These are phyloP conservation scores for Bombus turneri DNA, from an alignment of 1,140 invertebrate genomes.

Conservation along the genomic window DNA sequence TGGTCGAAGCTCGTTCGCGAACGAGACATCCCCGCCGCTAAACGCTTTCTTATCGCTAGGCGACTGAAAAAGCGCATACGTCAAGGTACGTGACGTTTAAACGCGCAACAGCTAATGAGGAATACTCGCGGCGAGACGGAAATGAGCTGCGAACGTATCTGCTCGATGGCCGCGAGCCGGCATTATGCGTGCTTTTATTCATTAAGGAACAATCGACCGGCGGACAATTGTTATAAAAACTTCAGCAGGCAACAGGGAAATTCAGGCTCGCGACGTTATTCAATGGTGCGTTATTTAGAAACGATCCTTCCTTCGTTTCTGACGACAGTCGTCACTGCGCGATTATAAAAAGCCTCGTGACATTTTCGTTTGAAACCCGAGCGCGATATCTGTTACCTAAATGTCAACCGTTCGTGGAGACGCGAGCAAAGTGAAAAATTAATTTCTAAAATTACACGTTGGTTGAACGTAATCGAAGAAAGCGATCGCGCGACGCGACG, in stretches of 20 bases:
- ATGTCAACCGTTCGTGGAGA: not conserved
- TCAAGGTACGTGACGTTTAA: conserved; percentile 52
- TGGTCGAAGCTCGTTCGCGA: conserved; percentile 3
- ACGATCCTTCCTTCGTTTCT: not conserved
- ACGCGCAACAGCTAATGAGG: conserved; percentile 65
- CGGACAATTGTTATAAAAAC: conserved; percentile 33
- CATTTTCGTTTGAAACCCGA: not conserved
- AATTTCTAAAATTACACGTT: not conserved
- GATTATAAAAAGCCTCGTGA: conserved; percentile 4
- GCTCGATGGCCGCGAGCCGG: conserved; percentile 12
- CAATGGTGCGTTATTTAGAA: conserved; percentile 8
- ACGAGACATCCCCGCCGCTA: conserved; percentile 26
- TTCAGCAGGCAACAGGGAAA: not conserved
- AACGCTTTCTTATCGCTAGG: conserved; percentile 50
- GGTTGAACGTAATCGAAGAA: no score
- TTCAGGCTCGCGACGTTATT: conserved; percentile 27
- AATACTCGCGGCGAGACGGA: conserved; percentile 61
- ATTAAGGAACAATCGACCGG: conserved; percentile 52
- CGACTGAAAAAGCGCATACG: conserved; percentile 45
- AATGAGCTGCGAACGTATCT: conserved; percentile 62
- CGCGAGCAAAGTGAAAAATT: not conserved
- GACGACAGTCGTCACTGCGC: not conserved
- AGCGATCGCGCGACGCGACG: not conserved
- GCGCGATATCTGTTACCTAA: not conserved
- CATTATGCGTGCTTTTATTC: conserved; percentile 62